Percentiles rank a stretch among this genome's conserved stretches.
Conservation (phyloP, 2,797 vertebrate genomes). For the Poeciliopsis infans region DNA sequence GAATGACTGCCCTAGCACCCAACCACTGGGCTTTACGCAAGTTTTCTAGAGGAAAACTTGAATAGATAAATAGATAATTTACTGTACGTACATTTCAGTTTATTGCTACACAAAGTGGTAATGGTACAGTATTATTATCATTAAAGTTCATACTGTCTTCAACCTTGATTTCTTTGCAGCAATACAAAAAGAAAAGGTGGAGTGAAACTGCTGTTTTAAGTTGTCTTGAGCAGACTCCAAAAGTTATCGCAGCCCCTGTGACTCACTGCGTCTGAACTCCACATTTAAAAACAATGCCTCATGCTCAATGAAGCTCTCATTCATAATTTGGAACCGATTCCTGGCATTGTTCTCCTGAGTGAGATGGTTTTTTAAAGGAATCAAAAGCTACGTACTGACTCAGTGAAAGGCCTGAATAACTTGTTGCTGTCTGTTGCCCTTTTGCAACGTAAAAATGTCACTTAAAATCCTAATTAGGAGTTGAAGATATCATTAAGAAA, state of each 20-base stretch:
- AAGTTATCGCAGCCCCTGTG: not conserved
- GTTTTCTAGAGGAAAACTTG: no score
- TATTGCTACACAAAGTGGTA: not conserved
- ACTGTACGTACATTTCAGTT: not conserved
- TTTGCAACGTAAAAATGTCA: not conserved
- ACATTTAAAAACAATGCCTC: conserved; percentile 1
- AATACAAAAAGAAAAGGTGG: no score
- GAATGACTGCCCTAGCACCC: no score
- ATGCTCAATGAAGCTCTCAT: not conserved
- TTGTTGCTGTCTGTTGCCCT: not conserved
- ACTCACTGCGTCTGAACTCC: not conserved
- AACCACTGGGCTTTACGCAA: no score
- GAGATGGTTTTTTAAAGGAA: not conserved
- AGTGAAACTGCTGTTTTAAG: not conserved
- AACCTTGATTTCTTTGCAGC: not conserved
- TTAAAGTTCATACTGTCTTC: not conserved
- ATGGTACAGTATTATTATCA: not conserved
- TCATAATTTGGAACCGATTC: not conserved
- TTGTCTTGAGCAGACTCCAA: not conserved
- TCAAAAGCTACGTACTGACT: not conserved
- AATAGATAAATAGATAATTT: not conserved
- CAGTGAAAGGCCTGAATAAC: not conserved
- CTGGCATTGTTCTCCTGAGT: not conserved
- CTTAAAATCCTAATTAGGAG: not conserved
- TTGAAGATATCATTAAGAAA: not conserved